A percentile compares a stretch with the other conserved stretches of the same genome.
These are phyloP conservation scores for Bombus cullumanus DNA, from an alignment of 1,140 invertebrate species.

Conservation along the genomic window DNA sequence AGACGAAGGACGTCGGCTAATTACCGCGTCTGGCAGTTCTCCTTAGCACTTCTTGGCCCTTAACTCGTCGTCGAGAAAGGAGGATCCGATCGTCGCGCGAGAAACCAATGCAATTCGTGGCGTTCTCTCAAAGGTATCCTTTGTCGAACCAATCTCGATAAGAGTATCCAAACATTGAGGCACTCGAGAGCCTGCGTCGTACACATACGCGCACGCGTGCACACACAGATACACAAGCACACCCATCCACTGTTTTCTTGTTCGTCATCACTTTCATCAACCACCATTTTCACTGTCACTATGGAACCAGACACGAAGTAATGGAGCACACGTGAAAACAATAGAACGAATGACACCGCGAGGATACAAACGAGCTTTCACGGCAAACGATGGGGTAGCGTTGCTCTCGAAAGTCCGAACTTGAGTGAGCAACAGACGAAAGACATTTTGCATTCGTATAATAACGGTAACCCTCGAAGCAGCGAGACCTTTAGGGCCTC, in stretches of 20 bases:
- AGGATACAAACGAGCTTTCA: background rate
- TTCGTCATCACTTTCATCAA: background rate
- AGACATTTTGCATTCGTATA: slow-evolving; percentile 75
- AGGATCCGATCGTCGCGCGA: background rate
- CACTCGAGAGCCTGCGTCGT: background rate
- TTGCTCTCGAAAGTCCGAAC: slow-evolving; percentile 64
- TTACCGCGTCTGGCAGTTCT: slow-evolving; percentile 29
- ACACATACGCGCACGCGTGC: background rate
- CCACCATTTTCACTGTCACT: background rate
- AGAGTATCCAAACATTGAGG: slow-evolving; percentile 3
- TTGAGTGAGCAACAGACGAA: slow-evolving; percentile 72
- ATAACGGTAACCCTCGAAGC: slow-evolving; percentile 71
- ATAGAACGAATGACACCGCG: too few relatives aligned
- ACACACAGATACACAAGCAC: background rate
- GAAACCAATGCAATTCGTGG: background rate
- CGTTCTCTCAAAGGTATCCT: background rate
- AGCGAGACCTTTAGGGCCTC: slow-evolving; percentile 46
- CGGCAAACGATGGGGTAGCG: slow-evolving; percentile 7
- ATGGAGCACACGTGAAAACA: too few relatives aligned
- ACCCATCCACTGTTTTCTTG: background rate
- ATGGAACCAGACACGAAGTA: background rate
- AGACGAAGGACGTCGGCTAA: slow-evolving; percentile 12
- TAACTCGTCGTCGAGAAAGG: background rate
- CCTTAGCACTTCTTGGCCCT: background rate
- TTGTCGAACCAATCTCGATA: slow-evolving; percentile 16